phyloP scores from a whole-genome alignment of 2,888 invertebrate species.

The Nebria brevicollis region DNA sequence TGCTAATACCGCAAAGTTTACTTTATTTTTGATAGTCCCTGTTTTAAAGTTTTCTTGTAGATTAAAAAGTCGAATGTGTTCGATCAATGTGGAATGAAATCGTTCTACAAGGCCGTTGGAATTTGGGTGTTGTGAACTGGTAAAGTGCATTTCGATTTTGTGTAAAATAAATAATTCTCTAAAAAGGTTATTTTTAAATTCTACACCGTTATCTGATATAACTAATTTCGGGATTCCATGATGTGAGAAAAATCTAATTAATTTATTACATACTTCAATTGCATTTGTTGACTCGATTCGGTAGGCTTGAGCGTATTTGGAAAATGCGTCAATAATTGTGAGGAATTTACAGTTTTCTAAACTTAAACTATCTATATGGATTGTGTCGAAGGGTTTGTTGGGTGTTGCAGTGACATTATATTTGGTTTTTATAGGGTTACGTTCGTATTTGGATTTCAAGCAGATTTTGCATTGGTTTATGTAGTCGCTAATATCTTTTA shows the following conservation, averaged over 20 bases:
- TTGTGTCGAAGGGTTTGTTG: conserved; percentile 41
- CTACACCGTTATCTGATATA: too few relatives aligned
- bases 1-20: conserved; percentile 39
- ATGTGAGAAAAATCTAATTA: too few relatives aligned
- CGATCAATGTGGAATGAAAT: conserved; percentile 50
- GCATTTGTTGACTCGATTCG: too few relatives aligned
- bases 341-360: too few relatives aligned
- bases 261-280: too few relatives aligned
- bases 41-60: conserved; percentile 37
- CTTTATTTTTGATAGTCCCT: conserved; percentile 32
- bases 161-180: conserved; percentile 49
- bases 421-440: conserved; percentile 46
- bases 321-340: too few relatives aligned
- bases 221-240: too few relatives aligned
- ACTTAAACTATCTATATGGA: too few relatives aligned
- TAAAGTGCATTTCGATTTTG: conserved; percentile 49
- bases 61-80: conserved; percentile 42
- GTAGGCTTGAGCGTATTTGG: too few relatives aligned
- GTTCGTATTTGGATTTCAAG: conserved; percentile 49
- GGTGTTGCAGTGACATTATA: conserved; percentile 47
- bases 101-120: conserved; percentile 50
- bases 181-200: too few relatives aligned
- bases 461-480: conserved; percentile 48
- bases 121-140: conserved; percentile 48
- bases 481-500: conserved; percentile 44